These are phyloP conservation scores for Albula goreensis DNA, from an alignment of 2,113 vertebrate genomes.

Conservation along the genomic window DNA sequence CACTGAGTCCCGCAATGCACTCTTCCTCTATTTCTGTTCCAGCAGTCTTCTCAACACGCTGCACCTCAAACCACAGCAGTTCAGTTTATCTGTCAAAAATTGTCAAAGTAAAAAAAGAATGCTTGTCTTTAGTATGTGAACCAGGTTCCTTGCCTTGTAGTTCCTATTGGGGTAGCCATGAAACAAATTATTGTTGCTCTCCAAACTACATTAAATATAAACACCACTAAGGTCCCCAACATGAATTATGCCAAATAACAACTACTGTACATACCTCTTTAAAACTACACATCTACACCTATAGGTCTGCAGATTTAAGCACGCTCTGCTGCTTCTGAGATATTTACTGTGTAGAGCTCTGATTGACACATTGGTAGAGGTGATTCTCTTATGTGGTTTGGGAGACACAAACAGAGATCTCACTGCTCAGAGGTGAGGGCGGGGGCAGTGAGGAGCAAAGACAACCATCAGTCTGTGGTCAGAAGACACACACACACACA, in stretches of 20 bases:
- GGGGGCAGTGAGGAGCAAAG: not conserved
- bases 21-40: not conserved
- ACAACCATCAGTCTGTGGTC: not conserved
- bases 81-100: not conserved
- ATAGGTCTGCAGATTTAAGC: not conserved
- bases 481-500: not conserved
- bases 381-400: not conserved
- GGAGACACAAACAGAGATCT: not conserved
- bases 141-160: not conserved
- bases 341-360: not conserved
- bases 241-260: no score
- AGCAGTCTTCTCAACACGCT: not conserved
- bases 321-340: not conserved
- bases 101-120: not conserved
- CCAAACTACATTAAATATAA: not conserved
- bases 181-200: not conserved
- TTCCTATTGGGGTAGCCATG: not conserved
- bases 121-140: not conserved
- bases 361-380: not conserved
- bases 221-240: not conserved
- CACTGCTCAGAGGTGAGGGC: not conserved
- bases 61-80: not conserved
- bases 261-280: no score
- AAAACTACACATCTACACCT: not conserved
- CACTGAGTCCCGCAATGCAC: not conserved